These are phyloP conservation scores for Amniataba percoides DNA, from an alignment of 2,797 vertebrate genomes.

Conservation along the genomic window DNA sequence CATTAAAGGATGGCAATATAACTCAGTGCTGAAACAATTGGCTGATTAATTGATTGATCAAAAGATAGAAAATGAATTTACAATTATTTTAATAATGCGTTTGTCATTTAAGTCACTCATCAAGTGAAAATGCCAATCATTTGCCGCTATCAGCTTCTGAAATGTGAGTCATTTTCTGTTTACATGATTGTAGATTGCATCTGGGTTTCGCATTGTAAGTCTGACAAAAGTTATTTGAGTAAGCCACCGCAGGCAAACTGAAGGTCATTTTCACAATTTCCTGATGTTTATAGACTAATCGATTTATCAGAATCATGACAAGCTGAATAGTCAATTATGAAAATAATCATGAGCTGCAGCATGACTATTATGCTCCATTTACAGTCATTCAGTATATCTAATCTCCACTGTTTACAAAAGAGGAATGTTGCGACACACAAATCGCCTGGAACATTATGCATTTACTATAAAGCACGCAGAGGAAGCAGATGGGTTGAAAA, in stretches of 20 bases:
- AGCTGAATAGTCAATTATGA: not conserved
- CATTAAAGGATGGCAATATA: not conserved
- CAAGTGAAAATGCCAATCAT: not conserved
- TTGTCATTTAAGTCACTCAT: not conserved
- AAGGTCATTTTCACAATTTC: not conserved
- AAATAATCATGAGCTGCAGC: not conserved
- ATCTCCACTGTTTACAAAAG: not conserved
- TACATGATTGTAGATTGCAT: not conserved
- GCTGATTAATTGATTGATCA: not conserved
- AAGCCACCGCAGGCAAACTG: not conserved
- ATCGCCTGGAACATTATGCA: slow-evolving; percentile 2
- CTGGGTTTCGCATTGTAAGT: not conserved
- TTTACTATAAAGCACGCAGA: slow-evolving; percentile 12
- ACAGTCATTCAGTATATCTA: not conserved
- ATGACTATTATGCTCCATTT: not conserved
- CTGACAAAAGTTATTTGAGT: not conserved
- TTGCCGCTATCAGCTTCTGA: not conserved
- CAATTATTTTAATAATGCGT: not conserved
- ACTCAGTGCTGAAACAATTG: not conserved
- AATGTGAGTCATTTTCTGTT: not conserved
- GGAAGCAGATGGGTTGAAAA: slow-evolving; percentile 14
- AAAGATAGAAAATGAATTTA: not conserved
- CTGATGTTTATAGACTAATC: not conserved
- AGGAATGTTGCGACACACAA: not conserved
- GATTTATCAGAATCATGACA: not conserved